phyloP scores from a whole-genome alignment of 92 coral and sea anemone species.

The Parazoanthus atlanticus region DNA sequence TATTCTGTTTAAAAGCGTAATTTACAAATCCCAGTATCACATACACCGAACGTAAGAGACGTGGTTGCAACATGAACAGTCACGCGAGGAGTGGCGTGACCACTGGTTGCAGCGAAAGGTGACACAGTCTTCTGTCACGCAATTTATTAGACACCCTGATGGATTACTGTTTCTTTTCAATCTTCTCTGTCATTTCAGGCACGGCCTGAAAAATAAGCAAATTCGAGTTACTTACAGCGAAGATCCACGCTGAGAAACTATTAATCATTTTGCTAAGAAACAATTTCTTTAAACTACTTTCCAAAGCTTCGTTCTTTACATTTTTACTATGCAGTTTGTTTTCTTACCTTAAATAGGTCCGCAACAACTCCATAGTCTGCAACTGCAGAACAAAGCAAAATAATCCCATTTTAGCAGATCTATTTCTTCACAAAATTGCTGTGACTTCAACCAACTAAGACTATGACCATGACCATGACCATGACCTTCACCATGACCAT shows the following conservation, averaged over 20 bases:
- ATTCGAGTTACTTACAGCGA: neutral
- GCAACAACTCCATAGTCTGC: conserved; percentile 97
- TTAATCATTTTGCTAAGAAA: neutral
- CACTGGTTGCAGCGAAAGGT: neutral
- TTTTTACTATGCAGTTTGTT: neutral
- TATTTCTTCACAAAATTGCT: no score
- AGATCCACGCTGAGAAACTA: neutral
- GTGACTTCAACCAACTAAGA: neutral
- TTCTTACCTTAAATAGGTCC: conserved; percentile 94
- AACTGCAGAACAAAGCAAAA: conserved; percentile 55
- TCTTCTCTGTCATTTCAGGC: conserved; percentile 93
- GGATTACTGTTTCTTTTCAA: conserved; percentile 39
- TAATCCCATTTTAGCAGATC: neutral
- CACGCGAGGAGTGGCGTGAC: neutral
- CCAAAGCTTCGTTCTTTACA: no score
- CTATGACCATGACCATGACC: neutral
- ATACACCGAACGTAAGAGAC: neutral
- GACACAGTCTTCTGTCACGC: neutral
- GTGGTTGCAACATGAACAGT: neutral
- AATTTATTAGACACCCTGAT: neutral
- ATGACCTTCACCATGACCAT: no score
- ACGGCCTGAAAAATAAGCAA: conserved; percentile 71
- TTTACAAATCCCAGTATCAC: conserved; percentile 6
- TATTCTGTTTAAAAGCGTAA: conserved; percentile 10
- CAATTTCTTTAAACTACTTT: neutral